Percentiles rank a stretch among this genome's conserved stretches.
Conservation (phyloP, 2,888 invertebrate genomes). For the Eilema depressum region DNA sequence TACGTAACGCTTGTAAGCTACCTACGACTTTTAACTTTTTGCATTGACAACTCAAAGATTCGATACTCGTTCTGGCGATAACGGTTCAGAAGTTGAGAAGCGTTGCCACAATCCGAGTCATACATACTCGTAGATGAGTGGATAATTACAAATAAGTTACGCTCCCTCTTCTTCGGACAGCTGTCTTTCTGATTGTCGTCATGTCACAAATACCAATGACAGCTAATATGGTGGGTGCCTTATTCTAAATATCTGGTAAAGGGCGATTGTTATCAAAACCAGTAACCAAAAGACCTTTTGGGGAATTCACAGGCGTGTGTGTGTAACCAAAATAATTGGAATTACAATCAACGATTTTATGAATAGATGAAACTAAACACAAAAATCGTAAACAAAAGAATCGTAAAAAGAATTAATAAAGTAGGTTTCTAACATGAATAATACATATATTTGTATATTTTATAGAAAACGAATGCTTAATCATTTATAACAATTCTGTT, state of each 20-base stretch:
- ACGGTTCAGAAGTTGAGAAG: not conserved
- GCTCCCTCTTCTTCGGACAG: not conserved
- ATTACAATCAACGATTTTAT: not conserved
- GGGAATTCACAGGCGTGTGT: too few relatives aligned
- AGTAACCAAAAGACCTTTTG: not conserved
- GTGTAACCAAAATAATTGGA: not conserved
- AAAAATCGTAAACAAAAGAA: too few relatives aligned
- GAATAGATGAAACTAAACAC: not conserved
- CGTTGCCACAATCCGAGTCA: not conserved
- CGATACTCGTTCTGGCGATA: not conserved
- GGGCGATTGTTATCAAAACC: not conserved
- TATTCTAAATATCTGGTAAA: not conserved
- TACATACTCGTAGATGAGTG: not conserved
- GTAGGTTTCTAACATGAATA: not conserved
- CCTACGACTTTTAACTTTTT: not conserved
- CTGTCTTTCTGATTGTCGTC: not conserved
- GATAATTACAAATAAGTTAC: not conserved
- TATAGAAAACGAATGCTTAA: constrained; percentile 6
- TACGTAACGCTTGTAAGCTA: too few relatives aligned
- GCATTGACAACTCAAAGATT: not conserved
- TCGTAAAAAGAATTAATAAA: not conserved
- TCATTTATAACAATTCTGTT: not conserved
- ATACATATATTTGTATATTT: constrained; percentile 3
- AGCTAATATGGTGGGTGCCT: not conserved
- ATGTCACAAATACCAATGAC: not conserved